phyloP scores from a whole-genome alignment of 2,113 vertebrate species.

The Notarius lentiginosus region DNA sequence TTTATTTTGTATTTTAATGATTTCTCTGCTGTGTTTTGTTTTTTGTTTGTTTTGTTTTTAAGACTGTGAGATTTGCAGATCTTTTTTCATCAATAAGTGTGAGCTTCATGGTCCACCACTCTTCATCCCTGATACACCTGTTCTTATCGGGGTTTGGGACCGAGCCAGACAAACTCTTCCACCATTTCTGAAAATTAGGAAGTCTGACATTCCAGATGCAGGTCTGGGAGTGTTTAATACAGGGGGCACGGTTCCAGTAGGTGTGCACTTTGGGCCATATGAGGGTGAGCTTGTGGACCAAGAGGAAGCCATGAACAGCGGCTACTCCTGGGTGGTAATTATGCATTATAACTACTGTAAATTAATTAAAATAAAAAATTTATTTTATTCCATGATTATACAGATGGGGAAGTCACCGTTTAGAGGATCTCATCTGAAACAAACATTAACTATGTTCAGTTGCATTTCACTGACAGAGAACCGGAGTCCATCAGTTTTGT shows the following conservation, averaged over 20 bases:
- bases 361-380: not conserved
- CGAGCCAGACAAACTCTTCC: slow-evolving; percentile 5
- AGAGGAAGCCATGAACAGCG: slow-evolving; percentile 12
- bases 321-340: slow-evolving; percentile 17
- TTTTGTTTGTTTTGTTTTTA: not conserved
- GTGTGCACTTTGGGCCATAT: slow-evolving; percentile 12
- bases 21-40: not conserved
- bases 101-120: not conserved
- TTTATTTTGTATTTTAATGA: not conserved
- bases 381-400: not conserved
- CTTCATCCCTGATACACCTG: slow-evolving; percentile 12
- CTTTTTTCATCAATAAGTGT: slow-evolving; percentile 25
- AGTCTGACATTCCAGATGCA: slow-evolving; percentile 13
- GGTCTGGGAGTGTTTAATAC: slow-evolving; percentile 17
- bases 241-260: not conserved
- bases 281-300: slow-evolving; percentile 10
- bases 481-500: too few relatives aligned
- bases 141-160: slow-evolving; percentile 14
- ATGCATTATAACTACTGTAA: not conserved
- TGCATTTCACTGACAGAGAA: not conserved
- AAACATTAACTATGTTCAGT: not conserved
- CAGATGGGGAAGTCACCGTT: not conserved
- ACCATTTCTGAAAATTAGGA: slow-evolving; percentile 11
- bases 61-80: slow-evolving; percentile 16
- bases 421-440: not conserved